Percentiles rank a stretch among this genome's conserved stretches.
These are phyloP conservation scores for Adineta ricciae DNA, from an alignment of 2,888 invertebrate species.

Conservation along the genomic window DNA sequence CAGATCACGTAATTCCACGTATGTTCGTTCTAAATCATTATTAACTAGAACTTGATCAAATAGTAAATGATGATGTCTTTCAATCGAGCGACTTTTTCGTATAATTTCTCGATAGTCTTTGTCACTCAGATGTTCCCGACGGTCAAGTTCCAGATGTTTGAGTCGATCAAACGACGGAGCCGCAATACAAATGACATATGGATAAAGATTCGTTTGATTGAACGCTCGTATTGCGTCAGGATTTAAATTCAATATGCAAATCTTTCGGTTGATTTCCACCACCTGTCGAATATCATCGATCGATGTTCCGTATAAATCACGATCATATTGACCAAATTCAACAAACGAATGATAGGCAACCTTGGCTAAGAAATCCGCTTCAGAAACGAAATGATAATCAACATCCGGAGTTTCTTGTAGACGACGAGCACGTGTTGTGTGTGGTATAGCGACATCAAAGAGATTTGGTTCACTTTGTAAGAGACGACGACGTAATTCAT, in stretches of 20 bases:
- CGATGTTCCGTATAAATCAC: constrained; percentile 33
- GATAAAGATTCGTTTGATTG: constrained; percentile 83
- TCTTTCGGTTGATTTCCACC: constrained; percentile 20
- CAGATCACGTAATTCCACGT: neutral
- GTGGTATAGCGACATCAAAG: constrained; percentile 33
- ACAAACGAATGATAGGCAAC: constrained; percentile 25
- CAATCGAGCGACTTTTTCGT: neutral
- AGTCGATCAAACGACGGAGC: constrained; percentile 75
- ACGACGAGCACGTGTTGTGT: constrained; percentile 25
- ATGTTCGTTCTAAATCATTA: constrained; percentile 14
- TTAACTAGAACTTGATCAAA: neutral
- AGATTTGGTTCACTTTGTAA: constrained; percentile 30
- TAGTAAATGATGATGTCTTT: neutral
- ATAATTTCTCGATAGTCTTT: constrained; percentile 3
- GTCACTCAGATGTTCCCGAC: neutral
- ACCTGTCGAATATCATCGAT: constrained; percentile 23
- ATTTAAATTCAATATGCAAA: constrained; percentile 36
- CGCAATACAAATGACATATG: constrained; percentile 92
- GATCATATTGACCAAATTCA: constrained; percentile 32
- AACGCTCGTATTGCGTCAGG: constrained; percentile 77
- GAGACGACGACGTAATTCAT: constrained; percentile 25
- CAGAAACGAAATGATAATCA: constrained; percentile 32
- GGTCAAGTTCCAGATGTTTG: constrained; percentile 27
- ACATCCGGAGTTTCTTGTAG: constrained; percentile 30
- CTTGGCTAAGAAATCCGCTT: constrained; percentile 28